Evolutionary conservation across 1,140 invertebrate species (phyloP), one percentile per base, ranked within the genome.

Genomic region (Drosophila rhopaloa): DNA sequence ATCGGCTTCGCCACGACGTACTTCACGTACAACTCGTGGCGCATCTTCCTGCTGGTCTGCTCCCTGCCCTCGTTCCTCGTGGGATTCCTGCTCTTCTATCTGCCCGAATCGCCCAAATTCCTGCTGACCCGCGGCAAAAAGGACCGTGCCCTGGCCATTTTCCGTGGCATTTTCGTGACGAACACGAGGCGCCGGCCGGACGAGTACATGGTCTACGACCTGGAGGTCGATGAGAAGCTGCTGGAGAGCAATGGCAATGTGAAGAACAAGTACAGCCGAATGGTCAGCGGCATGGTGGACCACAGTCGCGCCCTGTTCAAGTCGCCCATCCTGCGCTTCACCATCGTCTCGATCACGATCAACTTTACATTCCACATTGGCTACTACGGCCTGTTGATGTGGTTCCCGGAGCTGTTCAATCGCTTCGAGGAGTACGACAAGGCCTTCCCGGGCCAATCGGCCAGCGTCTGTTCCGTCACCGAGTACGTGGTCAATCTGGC

Each of bases 81-180:
- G 41, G 97, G 96, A 44, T 94, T 95, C 53, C 93, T 97, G 48
- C 94, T 98, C 35, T 94, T 97, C 86, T 94, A 97, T 68, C 94
- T 98, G 81, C 97, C 97, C n/a, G 97, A 98, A 93, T 98, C 97
- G 76, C 97, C 97, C 1, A 98, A 98, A 92, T 98, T 97, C 92
- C 93, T 98, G 47, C 93, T 98, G 51, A 95, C 95, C 2, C 94
- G 95, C 66, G 96, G 97, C 81, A 94, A 95, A 83, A 95, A 96
- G 61, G 95, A 97, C 37, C 95, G 96, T 63, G 96, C 97, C 0
- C 92, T 97, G 35, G 94, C 95, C 79, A 96, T 97, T 27, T 97
- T 97, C 91, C 94, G 94, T 61, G 94, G 95, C 57, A 97, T 97
- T 80, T 97, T 97, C 91, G 93, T 95, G 46, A 95, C 95, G 75